Evolutionary conservation across 2,888 invertebrate genomes (phyloP).

Genomic region (Creontiades dilutus): DNA sequence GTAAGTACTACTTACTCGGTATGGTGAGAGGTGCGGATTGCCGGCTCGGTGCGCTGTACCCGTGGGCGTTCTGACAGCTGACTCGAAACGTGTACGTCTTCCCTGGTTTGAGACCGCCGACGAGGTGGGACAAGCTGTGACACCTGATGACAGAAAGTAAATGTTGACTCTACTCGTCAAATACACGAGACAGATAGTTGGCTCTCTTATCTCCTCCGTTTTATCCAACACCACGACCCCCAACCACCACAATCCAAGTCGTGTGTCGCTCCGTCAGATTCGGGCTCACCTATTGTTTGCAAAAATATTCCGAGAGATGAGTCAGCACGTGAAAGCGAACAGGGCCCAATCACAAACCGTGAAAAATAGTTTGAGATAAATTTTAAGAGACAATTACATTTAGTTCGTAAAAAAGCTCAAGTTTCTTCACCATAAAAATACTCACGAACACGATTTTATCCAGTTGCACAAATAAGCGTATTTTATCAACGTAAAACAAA

Average conservation of each 20-base stretch:
- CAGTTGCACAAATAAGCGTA: no score
- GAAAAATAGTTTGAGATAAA: no score
- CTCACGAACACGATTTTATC: no score
- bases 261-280: no score
- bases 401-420: no score
- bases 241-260: no score
- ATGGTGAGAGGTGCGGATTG: conserved; percentile 80
- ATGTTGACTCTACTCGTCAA: conserved; percentile 2
- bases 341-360: no score
- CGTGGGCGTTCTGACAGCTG: conserved; percentile 87
- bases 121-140: conserved; percentile 85
- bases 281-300: not conserved
- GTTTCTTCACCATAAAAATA: no score
- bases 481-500: no score
- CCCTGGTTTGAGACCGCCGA: conserved; percentile 81
- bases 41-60: conserved; percentile 83
- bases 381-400: no score
- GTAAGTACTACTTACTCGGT: conserved; percentile 33
- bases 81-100: conserved; percentile 86
- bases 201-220: no score
- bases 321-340: not conserved
- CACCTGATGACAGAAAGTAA: conserved; percentile 79
- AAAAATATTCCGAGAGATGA: not conserved
- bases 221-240: no score
- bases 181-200: not conserved